Evolutionary conservation across 2,888 invertebrate genomes (phyloP), one percentile per base, ranked within the genome.

Genomic region (Cordylochernes scorpioides): DNA sequence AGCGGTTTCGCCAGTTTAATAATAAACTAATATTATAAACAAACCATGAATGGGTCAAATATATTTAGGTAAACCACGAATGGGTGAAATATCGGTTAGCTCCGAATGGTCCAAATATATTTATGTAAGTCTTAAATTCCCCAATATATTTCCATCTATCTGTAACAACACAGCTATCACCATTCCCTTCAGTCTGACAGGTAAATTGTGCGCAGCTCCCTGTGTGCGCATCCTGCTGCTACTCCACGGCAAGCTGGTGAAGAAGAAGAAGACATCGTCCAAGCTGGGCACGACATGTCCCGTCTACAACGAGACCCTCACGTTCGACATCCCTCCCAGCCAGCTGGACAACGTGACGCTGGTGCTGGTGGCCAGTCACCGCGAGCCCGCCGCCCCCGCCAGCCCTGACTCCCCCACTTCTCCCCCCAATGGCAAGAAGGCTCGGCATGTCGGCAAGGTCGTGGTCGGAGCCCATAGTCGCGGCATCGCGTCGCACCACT

Each of bases 231-330:
- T 57, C 17, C 51, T 57, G 47, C 43, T 58, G 25, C 51, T 54
- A 39, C 53, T 50, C 5, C 44, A 44, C 6, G 54, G 57, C 0
- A 48, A 53, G 26, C 49, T 53, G 15, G 40, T 58, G 16, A 53
- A 53, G 26, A 53, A 53, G 39, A 54, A 49, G 28, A 57, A 51
- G 40, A 57, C 58, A 1, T 45, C 46, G 30, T 38, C 43, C 5
- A 35, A 50, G 12, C 36, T 34, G 4, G 46, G 45, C 3, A 45
- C 44, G 2, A 38, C 42, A n/a, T 48, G 50, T 9, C 52, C 54
- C 3, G 50, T 52, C 30, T 56, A 54, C 39, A 54, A 57, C 33
- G 57, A 58, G 39, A 54, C 53, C 3, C 40, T 58, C 8, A 55
- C 54, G 3, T 57, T 58, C 38, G 54, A 57, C 37, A 39, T 58